Percentiles rank a stretch among this genome's conserved stretches.
phyloP scores from a whole-genome alignment of 2,113 vertebrate genomes.

The Leucopsar rothschildi region DNA sequence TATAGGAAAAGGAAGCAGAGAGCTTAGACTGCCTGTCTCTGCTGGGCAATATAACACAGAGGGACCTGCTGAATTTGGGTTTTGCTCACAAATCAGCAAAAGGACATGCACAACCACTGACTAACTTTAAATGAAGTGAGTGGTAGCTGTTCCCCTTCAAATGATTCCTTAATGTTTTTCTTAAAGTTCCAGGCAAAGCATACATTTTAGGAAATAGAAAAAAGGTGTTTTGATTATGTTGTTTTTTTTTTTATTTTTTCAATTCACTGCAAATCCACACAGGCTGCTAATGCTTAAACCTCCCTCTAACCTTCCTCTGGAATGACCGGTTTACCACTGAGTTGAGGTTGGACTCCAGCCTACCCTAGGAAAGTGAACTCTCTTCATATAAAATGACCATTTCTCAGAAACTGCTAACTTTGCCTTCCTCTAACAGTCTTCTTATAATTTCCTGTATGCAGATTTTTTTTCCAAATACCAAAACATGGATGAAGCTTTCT shows the following conservation, averaged over 20 bases:
- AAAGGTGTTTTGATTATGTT: background rate
- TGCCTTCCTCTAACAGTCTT: background rate
- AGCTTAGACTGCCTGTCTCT: background rate
- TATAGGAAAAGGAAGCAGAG: background rate
- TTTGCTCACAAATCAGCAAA: background rate
- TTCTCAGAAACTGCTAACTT: background rate
- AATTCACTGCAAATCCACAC: background rate
- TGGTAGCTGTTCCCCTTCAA: background rate
- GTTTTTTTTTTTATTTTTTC: background rate
- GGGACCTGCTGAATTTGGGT: background rate
- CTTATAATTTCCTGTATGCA: background rate
- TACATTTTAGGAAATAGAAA: background rate
- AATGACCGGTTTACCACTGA: background rate
- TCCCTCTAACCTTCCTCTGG: background rate
- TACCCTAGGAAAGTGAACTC: background rate
- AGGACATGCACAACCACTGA: background rate
- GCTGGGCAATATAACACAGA: background rate
- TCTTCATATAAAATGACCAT: background rate
- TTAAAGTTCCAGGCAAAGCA: accelerated
- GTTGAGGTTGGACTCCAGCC: background rate
- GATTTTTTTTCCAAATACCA: background rate
- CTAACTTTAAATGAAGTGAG: background rate
- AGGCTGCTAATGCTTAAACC: background rate
- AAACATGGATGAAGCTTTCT: background rate
- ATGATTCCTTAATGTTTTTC: background rate